Base-by-base conservation (phyloP, 2,113 vertebrate genomes). In the Pongo abelii region DNA sequence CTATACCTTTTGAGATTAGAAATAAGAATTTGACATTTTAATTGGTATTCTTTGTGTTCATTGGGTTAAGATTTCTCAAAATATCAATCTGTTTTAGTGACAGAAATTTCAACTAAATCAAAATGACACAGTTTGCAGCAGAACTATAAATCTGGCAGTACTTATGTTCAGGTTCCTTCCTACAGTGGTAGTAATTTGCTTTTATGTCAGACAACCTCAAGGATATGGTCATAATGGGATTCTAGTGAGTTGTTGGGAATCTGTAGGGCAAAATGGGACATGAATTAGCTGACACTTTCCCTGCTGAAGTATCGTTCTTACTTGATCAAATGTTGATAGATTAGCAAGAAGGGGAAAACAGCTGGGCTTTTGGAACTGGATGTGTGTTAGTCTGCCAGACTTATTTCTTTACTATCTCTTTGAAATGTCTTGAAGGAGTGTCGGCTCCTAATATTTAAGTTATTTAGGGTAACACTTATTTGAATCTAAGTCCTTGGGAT, bases 121-220 rank as follows among this genome's bases (percentile, higher is more conserved):
- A 97, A 98, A 96, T 22, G 9, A 81, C 95, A 96, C 32, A 46
- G 78, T 97, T 97, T 96, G 74, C 94, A 88, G 89, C 13, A 88
- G 79, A 92, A 94, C 91, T 38, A 91, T 97, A 78, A 97, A 98
- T 98, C 97, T 96, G 91, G 84, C 52, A 40, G 78, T 1, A 43
- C 52, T 96, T 97, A 96, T 70, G 89, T 85, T 80, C 74, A 20
- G 91, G 92, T 97, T 96, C 83, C 85, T 98, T 98, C 79, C 83
- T 97, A 78, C 67, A 83, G 12, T 48, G 81, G 91, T 92, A 92
- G 87, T 96, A 91, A 97, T 97, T 96, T 95, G 96, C 93, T 98
- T 98, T 98, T 96, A 70, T 97, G 96, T 97, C 94, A 92, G 91
- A 93, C 96, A 96, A 23, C 97, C 96, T 97, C 97, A 83, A 94